Evolutionary conservation across 23 tunicate genomes (phyloP), one percentile per base, ranked within the genome.

Genomic region (Phallusia fumigata): DNA sequence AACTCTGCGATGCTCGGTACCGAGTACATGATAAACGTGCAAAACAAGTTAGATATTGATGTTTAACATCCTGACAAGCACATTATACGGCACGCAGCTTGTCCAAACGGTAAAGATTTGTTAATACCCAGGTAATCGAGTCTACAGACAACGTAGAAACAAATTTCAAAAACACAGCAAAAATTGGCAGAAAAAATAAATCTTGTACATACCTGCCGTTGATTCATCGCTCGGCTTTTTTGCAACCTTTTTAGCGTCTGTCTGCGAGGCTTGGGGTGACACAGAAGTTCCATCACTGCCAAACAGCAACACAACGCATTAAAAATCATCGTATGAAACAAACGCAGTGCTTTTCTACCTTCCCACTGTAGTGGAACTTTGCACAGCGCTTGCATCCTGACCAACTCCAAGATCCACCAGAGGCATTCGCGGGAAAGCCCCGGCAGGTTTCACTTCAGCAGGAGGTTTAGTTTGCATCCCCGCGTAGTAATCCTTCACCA

Each of bases 401-500:
- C 81, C 81, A 34, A 30, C 77, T 21, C 81, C 90, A 36, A 87
- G 83, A 31, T 86, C 88, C 0, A 86, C 82, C 45, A 94, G 65
- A 8, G 98, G 98, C 36, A 94, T 77, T 40, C 98, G 84, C 5
- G 74, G 45, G 36, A 89, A 75, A 0, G 52, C 50, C 32, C 81
- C 73, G 19, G 86, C 73, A 8, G 90, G 74, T 18, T 32, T 77
- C 28, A 80, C 78, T 84, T 94, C 98, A 21, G 28, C 79, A 16
- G 94, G 94, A 28, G 86, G 84, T 65, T 86, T 85, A 0, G 35
- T 75, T 65, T 85, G 90, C 93, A 94, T 94, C 19, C 95, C 93
- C 0, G 51, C 65, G 78, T 94, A 94, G 36, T 94, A 94, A 80
- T 94, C 98, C 65, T 87, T 87, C 65, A 94, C 44, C n/a, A 94